Base-by-base conservation (phyloP, 2,113 vertebrate species). In the Clupea harengus region DNA sequence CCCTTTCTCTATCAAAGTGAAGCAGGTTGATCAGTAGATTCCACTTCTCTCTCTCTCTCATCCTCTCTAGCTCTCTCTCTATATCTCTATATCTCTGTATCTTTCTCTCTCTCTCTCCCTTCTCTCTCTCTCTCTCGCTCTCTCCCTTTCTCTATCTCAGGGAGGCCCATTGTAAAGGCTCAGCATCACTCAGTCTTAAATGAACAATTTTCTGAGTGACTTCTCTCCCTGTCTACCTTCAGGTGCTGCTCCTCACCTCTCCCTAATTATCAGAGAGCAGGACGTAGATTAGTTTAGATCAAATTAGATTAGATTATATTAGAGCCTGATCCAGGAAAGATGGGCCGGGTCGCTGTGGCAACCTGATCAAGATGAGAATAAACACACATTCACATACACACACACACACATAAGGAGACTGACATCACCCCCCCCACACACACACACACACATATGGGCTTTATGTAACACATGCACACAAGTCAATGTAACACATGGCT, bases 171-270 rank as follows among this genome's bases (percentile, higher is more conserved):
- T n/a, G n/a, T n/a, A 75, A 75, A 28, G 64, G 67, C 67, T 75
- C 67, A 32, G 25, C 18, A 75, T 75, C 67, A 15, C 10, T 75
- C 25, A 75, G 67, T 75, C 25, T 39, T 75, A 75, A 75, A 75
- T 39, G 25, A 28, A 5, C 67, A 60, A 67, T 87, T 91, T 90
- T 80, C 91, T 90, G 85, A 86, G 86, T 85, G 89, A 91, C 89
- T n/a, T 75, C 11, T 75, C 67, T 75, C 25, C 67, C 67, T 75
- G 67, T 11, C 28, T 28, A 75, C 67, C 67, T 75, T 32, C 11
- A 75, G 28, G 15, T 39, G 28, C 15, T 75, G 11, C 25, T 75
- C 67, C 28, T 39, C 28, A 32, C 67, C 28, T 32, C 67, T 32
- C 67, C 28, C 28, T 75, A 75, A 75, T 75, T 28, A 75, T 39